Conservation (phyloP, 2,888 invertebrate genomes). For the Melanostoma mellinum region DNA sequence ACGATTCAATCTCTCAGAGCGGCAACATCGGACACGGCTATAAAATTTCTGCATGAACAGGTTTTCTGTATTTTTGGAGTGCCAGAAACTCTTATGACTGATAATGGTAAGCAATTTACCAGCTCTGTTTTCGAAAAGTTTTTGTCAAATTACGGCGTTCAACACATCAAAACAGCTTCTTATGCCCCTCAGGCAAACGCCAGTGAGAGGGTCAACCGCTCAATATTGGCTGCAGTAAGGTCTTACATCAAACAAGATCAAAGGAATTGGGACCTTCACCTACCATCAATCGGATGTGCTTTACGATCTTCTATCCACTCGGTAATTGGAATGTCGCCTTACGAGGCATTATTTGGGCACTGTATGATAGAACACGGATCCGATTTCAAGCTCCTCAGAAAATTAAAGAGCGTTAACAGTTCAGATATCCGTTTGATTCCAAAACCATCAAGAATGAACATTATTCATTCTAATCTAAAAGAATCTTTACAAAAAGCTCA, state of each 20-base stretch:
- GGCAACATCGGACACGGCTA: not conserved
- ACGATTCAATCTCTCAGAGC: not conserved
- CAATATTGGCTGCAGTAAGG: not conserved
- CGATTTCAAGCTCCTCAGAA: not conserved
- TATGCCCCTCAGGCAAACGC: slow-evolving; percentile 24
- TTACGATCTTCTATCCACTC: not conserved
- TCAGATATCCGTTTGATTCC: not conserved
- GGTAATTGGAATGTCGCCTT: not conserved
- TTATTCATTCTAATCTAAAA: slow-evolving; percentile 5
- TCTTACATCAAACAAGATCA: not conserved
- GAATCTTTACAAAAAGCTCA: not conserved
- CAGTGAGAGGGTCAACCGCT: slow-evolving; percentile 4
- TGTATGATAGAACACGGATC: not conserved
- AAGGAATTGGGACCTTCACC: not conserved
- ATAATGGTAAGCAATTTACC: slow-evolving; percentile 37
- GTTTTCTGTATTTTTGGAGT: slow-evolving; percentile 18
- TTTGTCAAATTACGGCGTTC: not conserved
- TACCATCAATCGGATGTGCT: not conserved
- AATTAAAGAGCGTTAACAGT: not conserved
- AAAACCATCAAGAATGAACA: slow-evolving; percentile 9
- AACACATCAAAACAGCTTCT: not conserved
- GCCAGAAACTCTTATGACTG: slow-evolving; percentile 26
- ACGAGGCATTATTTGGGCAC: slow-evolving; percentile 3
- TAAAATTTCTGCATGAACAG: not conserved
- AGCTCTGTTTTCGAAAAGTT: slow-evolving; percentile 10